Conservation (phyloP, 2,113 vertebrate genomes). For the Uria aalge region DNA sequence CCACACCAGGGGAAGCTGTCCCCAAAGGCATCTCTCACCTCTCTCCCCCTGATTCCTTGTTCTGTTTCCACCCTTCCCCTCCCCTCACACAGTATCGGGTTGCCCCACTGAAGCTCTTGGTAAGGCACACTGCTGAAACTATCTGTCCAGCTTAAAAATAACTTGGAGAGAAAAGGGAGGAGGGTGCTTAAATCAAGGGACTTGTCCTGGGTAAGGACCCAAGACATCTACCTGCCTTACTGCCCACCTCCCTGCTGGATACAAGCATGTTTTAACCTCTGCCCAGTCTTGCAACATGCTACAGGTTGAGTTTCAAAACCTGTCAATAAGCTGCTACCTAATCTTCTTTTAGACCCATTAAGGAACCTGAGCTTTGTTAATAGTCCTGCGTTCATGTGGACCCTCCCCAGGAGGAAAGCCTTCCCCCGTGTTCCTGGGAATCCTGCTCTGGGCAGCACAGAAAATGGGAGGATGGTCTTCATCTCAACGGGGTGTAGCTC, state of each 20-base stretch:
- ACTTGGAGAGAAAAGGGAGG: not conserved
- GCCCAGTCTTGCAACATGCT: not conserved
- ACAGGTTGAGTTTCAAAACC: not conserved
- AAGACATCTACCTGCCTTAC: not conserved
- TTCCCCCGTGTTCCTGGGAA: not conserved
- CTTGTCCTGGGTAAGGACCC: not conserved
- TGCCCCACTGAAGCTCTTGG: not conserved
- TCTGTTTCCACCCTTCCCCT: not conserved
- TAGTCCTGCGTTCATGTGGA: not conserved
- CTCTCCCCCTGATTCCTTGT: not conserved
- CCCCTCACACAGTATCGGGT: rapidly evolving
- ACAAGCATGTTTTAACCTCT: not conserved
- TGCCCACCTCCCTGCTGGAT: not conserved
- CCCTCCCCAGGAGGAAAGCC: not conserved
- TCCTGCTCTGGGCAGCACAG: not conserved
- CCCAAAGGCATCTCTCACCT: not conserved
- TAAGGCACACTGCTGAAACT: not conserved
- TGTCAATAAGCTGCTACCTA: not conserved
- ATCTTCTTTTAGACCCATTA: not conserved
- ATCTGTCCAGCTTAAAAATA: not conserved
- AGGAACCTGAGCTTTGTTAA: not conserved
- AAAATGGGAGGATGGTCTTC: not conserved
- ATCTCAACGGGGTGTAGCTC: rapidly evolving
- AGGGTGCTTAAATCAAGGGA: not conserved
- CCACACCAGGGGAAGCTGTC: not conserved